Percentiles rank a stretch among this genome's conserved stretches.
Evolutionary conservation across 2,888 invertebrate genomes (phyloP).

Genomic region (Pyrgus malvae): DNA sequence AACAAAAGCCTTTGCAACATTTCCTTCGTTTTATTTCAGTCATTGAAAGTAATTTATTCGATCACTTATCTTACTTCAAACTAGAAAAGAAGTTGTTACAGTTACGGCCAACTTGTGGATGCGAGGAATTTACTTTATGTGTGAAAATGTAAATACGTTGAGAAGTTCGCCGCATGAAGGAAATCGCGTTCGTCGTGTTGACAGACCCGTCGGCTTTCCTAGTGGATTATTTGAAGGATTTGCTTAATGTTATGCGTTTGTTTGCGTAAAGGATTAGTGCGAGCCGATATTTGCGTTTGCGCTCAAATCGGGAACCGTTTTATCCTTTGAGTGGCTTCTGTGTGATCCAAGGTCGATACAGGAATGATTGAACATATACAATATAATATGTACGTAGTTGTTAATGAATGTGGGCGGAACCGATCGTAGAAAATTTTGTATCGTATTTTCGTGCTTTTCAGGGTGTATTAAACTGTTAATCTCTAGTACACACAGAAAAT

Average conservation of each 20-base stretch:
- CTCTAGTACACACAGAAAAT: no score
- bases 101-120: constrained; percentile 67
- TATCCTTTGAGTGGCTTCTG: constrained; percentile 40
- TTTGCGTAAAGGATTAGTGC: constrained; percentile 64
- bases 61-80: no score
- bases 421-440: no score
- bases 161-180: constrained; percentile 66
- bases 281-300: constrained; percentile 54
- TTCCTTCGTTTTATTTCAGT: no score
- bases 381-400: no score
- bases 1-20: no score
- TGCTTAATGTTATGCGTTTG: constrained; percentile 71
- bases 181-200: constrained; percentile 72
- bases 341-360: neutral
- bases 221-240: constrained; percentile 77
- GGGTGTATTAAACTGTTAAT: no score
- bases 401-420: no score
- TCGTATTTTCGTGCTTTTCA: no score
- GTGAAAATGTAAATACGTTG: constrained; percentile 77
- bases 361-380: no score
- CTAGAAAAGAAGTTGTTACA: no score
- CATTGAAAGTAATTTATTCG: no score
- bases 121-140: constrained; percentile 74
- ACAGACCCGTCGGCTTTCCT: constrained; percentile 71
- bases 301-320: constrained; percentile 48